Evolutionary conservation across 2,797 vertebrate genomes (phyloP).

Genomic region (Lerista edwardsae): DNA sequence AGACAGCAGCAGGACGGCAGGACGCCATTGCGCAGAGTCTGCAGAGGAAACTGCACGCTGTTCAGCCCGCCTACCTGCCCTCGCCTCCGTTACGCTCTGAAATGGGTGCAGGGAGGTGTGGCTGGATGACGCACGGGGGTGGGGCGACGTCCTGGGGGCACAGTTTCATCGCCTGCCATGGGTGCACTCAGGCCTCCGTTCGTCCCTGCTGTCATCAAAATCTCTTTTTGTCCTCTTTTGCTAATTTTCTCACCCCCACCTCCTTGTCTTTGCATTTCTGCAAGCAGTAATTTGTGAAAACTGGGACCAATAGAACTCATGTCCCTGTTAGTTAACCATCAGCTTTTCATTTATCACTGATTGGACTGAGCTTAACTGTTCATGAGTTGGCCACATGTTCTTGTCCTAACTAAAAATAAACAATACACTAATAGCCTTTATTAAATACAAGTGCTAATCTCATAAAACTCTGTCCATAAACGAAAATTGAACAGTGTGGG

Average conservation of each 20-base stretch:
- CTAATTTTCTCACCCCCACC: not conserved
- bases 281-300: not conserved
- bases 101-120: too few species aligned
- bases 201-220: not conserved
- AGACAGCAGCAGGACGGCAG: too few species aligned
- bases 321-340: slow-evolving; percentile 7
- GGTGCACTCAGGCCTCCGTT: too few species aligned
- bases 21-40: too few species aligned
- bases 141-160: too few species aligned
- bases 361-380: not conserved
- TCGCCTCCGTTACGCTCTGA: too few species aligned
- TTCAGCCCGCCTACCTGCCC: too few species aligned
- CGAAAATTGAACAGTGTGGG: slow-evolving; percentile 30
- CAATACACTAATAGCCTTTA: slow-evolving; percentile 10
- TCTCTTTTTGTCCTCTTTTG: not conserved
- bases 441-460: slow-evolving; percentile 44
- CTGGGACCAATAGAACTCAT: not conserved
- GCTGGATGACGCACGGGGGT: too few species aligned
- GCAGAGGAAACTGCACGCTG: too few species aligned
- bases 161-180: too few species aligned
- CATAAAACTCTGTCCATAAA: slow-evolving; percentile 23
- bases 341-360: not conserved
- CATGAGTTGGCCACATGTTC: not conserved
- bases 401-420: not conserved
- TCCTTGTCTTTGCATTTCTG: not conserved